phyloP scores from a whole-genome alignment of 2,797 vertebrate species.

The Centropyge bicolor region DNA sequence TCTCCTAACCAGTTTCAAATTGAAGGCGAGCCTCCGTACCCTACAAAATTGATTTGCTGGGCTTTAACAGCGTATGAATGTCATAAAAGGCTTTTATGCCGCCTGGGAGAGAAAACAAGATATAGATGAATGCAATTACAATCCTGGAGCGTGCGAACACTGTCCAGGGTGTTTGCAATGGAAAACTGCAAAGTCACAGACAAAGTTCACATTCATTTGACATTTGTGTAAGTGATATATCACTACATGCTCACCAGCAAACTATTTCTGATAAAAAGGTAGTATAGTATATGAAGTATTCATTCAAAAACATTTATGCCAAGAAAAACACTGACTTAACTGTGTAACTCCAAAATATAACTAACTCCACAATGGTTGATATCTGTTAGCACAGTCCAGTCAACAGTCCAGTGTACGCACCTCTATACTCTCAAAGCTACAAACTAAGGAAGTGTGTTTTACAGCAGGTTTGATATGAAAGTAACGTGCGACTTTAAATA shows the following conservation, averaged over 20 bases:
- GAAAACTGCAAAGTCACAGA: conserved; percentile 17
- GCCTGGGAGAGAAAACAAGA: conserved; percentile 56
- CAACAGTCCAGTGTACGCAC: background rate
- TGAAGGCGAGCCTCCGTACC: conserved; percentile 12
- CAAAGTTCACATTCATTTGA: conserved; percentile 15
- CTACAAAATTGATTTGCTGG: conserved; percentile 52
- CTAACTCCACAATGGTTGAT: conserved; percentile 9
- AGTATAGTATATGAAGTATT: too few species aligned
- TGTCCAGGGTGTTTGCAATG: conserved; percentile 16
- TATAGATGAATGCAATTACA: conserved; percentile 62
- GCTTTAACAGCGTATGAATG: conserved; percentile 41
- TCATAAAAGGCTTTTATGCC: conserved; percentile 43
- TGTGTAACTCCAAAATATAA: background rate
- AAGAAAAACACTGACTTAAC: background rate
- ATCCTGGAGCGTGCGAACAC: conserved; percentile 23
- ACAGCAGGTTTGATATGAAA: conserved; percentile 55
- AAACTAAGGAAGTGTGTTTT: conserved; percentile 41
- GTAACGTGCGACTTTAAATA: conserved; percentile 63
- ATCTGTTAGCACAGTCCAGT: conserved; percentile 4
- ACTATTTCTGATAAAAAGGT: conserved; percentile 8
- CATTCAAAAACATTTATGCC: background rate
- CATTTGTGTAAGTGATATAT: background rate
- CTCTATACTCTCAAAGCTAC: conserved; percentile 35
- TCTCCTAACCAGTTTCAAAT: conserved; percentile 38
- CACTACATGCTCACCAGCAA: background rate